Base-by-base conservation (phyloP, 2,113 vertebrate species). In the Corythornis vintsioides region DNA sequence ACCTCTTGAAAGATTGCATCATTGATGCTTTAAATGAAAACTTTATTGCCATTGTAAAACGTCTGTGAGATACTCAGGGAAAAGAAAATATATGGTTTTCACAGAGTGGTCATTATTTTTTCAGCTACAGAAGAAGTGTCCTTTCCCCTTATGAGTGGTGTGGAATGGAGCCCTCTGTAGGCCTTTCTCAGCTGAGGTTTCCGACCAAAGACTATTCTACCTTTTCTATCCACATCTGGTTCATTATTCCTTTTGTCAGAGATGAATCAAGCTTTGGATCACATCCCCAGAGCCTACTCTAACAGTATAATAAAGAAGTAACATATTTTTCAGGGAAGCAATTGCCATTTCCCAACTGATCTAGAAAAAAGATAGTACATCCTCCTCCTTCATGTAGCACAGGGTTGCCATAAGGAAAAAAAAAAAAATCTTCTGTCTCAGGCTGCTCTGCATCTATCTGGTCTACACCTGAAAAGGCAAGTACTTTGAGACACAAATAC, bases 11-110 rank as follows among this genome's bases (percentile, higher is more conserved):
- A 86, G 91, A 95, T 61, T 83, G 89, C 83, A 93, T 93, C 91
- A 66, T 61, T 92, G 91, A 74, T 94, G 89, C 91, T 94, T 92
- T 96, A 95, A 96, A 92, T 94, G 93, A 94, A 94, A 93, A 81
- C 48, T 94, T 96, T 92, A 96, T 83, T 94, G 89, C 91, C 72
- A 80, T 88, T 95, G 72, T 94, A 92, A 96, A 93, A 91, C 2
- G 43, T 40, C 82, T 77, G 33, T 77, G 75, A 91, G 85, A 56
- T 93, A 81, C 64, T 56, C n/a, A 38, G 67, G 52, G 72, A 94
- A 89, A 91, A 95, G 63, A 91, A 95, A 93, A 92, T 67, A 52
- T 16, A 92, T 77, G 79, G 42, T 72, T 89, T 92, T 89, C 81
- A 90, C 42, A 81, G 28, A 60, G 11, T 11, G 29, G 43, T 67